phyloP scores from a whole-genome alignment of 2,888 invertebrate genomes.

The Hirudinaria manillensis region DNA sequence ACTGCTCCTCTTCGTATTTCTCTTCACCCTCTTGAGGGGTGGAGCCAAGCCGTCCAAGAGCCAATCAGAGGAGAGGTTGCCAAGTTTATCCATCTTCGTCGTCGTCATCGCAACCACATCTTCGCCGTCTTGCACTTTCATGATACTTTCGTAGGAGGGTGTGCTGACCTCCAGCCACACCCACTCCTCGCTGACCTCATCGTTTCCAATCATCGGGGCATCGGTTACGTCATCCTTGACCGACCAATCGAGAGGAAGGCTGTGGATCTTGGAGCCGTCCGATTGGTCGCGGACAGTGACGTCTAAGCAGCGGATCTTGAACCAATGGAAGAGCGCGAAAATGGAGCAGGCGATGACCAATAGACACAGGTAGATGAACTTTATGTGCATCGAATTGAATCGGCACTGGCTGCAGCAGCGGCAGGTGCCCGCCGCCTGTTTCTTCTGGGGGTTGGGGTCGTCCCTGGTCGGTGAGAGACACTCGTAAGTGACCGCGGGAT shows the following conservation, averaged over 20 bases:
- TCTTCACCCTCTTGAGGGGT: neutral
- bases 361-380: slow-evolving; percentile 5
- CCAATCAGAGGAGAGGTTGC: neutral
- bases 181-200: neutral
- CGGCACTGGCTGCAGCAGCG: neutral
- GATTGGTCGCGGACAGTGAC: neutral
- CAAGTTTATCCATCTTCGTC: neutral
- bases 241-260: neutral
- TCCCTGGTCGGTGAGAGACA: slow-evolving; percentile 11
- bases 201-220: neutral
- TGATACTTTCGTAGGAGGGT: neutral
- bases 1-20: neutral
- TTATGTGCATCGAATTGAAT: slow-evolving; percentile 5
- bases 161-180: slow-evolving; percentile 14
- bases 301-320: neutral
- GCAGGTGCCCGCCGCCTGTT: no score
- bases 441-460: neutral
- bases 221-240: neutral
- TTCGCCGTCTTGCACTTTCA: neutral
- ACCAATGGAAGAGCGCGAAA: slow-evolving; percentile 14
- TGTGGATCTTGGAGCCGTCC: neutral
- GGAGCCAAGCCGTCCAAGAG: neutral
- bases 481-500: neutral
- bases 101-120: neutral
- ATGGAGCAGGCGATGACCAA: slow-evolving; percentile 12